phyloP scores from a whole-genome alignment of 2,888 invertebrate species.

The Agrochola litura region DNA sequence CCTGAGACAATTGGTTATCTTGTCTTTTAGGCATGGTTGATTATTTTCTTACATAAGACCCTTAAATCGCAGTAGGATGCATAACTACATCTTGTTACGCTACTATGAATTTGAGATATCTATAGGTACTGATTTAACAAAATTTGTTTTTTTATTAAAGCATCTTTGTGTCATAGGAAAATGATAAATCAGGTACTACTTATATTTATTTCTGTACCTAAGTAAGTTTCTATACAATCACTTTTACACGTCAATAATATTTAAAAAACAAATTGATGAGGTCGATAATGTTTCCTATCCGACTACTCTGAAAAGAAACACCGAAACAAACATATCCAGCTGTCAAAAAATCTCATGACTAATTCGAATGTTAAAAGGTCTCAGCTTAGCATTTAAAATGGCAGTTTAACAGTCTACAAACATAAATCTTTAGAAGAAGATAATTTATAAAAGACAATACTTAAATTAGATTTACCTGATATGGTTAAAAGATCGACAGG shows the following conservation, averaged over 20 bases:
- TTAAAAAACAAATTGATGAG: too few species aligned
- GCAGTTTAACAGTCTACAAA: not conserved
- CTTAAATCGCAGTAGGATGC: not conserved
- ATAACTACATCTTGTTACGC: not conserved
- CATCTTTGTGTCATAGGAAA: too few species aligned
- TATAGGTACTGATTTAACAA: not conserved
- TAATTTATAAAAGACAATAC: too few species aligned
- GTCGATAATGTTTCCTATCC: too few species aligned
- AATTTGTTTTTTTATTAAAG: not conserved
- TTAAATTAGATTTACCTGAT: constrained; percentile 83
- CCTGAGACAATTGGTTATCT: not conserved
- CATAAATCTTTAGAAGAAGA: too few species aligned
- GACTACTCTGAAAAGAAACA: too few species aligned
- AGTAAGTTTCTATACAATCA: too few species aligned
- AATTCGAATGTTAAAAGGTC: not conserved
- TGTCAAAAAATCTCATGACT: not conserved
- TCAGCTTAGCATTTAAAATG: not conserved
- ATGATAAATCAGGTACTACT: too few species aligned
- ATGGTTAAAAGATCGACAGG: constrained; percentile 90
- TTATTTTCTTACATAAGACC: not conserved
- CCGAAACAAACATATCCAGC: too few species aligned
- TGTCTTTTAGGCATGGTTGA: not conserved
- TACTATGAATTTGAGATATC: not conserved
- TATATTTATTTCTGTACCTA: too few species aligned
- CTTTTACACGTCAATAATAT: too few species aligned